These are phyloP conservation scores for Cotesia typhae DNA, from an alignment of 1,140 invertebrate species.

Conservation along the genomic window DNA sequence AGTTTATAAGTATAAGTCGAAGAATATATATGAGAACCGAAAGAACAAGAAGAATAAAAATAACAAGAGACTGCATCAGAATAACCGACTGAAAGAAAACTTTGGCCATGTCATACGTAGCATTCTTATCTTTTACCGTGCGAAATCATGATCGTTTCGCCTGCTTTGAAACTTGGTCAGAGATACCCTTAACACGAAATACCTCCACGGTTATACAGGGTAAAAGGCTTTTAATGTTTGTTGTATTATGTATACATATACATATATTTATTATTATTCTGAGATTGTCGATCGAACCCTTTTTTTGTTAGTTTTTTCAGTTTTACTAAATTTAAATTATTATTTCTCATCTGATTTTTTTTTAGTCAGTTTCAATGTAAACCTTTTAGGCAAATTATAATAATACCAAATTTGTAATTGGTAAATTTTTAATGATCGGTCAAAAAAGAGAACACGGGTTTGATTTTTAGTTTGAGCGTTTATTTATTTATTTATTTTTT, in stretches of 20 bases:
- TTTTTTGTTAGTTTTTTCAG: too few species aligned
- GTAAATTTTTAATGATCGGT: too few species aligned
- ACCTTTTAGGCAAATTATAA: too few species aligned
- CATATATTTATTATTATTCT: conserved; percentile 51
- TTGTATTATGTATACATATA: conserved; percentile 53
- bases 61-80: background rate
- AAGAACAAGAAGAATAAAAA: background rate
- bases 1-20: conserved; percentile 11
- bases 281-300: conserved; percentile 39
- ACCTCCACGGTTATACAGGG: conserved; percentile 47
- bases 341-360: too few species aligned
- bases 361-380: too few species aligned
- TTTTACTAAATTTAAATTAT: too few species aligned
- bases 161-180: conserved; percentile 47
- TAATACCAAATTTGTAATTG: too few species aligned
- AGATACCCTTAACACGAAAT: conserved; percentile 53
- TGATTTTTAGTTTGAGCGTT: too few species aligned
- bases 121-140: conserved; percentile 54
- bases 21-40: conserved; percentile 1
- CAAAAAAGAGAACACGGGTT: too few species aligned
- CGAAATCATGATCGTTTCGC: conserved; percentile 61
- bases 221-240: conserved; percentile 66
- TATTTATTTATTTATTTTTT: too few species aligned
- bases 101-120: conserved; percentile 60
- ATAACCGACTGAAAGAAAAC: conserved; percentile 20